Evolutionary conservation across 1,140 invertebrate species (phyloP), one percentile per base, ranked within the genome.

Genomic region (Drosophila aff.): DNA sequence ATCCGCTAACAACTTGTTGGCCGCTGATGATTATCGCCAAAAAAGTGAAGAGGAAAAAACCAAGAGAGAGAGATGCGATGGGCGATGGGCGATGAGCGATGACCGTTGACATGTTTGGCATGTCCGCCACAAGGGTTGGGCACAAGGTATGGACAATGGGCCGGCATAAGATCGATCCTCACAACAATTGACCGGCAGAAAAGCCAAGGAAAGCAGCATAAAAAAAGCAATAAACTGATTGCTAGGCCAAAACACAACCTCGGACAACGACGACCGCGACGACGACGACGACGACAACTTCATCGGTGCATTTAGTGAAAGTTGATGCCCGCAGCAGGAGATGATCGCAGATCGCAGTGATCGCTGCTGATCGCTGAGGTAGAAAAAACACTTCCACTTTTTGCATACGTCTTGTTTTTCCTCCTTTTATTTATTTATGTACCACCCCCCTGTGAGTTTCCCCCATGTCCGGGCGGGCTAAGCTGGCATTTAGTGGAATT

Each of bases 281-380:
- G 52, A 58, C 71, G 67, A 53, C 50, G 52, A 58, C 71, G 67
- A 58, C 72, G 57, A 75, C 57, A 63, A 73, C 68, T 63, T 75
- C 49, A 73, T 73, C 33, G 75, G 36, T 40, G 73, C 63, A 79
- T 64, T 79, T 58, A 72, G 76, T 79, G 76, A 79, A 79, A 79
- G 76, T 79, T 77, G 58, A 61, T 77, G 75, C 75, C 75, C 75
- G 57, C 75, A 77, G 74, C 75, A 78, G 64, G 64, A 78, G 75
- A 77, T 77, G 74, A 78, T 76, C 61, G 72, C 46, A 16, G 57
- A 62, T 73, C 65, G 72, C 23, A 3, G 23, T 23, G 23, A 23
- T 23, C 23, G 23, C 23, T 3, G 23, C 46, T 21, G 57, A 62
- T 73, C 65, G 71, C 33, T 49, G 67, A 53, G 26, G 49, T 61